These are phyloP conservation scores for Drosophila erecta DNA, from an alignment of 1,140 invertebrate species.

Conservation along the genomic window DNA sequence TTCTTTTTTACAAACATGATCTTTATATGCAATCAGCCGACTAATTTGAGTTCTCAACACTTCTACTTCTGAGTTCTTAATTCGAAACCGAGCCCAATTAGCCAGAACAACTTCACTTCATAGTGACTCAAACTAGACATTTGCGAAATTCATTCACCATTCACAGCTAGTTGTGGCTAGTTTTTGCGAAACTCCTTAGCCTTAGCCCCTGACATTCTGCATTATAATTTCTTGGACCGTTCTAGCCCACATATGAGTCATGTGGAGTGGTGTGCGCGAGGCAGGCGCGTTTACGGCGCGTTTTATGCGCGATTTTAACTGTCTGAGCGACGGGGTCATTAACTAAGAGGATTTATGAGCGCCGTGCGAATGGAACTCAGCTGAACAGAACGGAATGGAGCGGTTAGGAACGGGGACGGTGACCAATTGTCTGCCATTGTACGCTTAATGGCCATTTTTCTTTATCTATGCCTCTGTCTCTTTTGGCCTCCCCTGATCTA, in stretches of 20 bases:
- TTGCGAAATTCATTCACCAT: slow-evolving; percentile 39
- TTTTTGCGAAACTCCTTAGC: slow-evolving; percentile 18
- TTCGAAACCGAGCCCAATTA: slow-evolving; percentile 3
- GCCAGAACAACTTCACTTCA: background rate
- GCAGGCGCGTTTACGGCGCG: slow-evolving; percentile 61
- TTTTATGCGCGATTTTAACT: slow-evolving; percentile 75
- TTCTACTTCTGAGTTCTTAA: background rate
- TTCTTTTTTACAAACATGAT: background rate
- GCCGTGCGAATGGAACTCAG: slow-evolving; percentile 33
- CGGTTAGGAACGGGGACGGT: slow-evolving; percentile 38
- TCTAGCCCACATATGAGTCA: slow-evolving; percentile 64
- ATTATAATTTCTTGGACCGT: slow-evolving; percentile 15
- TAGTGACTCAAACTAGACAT: slow-evolving; percentile 16
- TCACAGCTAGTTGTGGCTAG: slow-evolving; percentile 13
- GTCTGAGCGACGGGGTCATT: slow-evolving; percentile 79
- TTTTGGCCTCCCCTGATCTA: slow-evolving; percentile 32
- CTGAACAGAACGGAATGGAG: slow-evolving; percentile 4
- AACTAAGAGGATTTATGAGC: slow-evolving; percentile 81
- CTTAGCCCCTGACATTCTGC: background rate
- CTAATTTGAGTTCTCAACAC: background rate
- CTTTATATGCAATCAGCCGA: background rate
- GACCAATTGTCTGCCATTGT: slow-evolving; percentile 58
- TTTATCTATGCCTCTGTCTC: slow-evolving; percentile 33
- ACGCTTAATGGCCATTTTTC: slow-evolving; percentile 49
- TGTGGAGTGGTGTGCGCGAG: slow-evolving; percentile 23